Percentiles rank a stretch among this genome's conserved stretches.
Evolutionary conservation across 2,888 invertebrate genomes (phyloP).

Genomic region (Pristionchus mayeri): DNA sequence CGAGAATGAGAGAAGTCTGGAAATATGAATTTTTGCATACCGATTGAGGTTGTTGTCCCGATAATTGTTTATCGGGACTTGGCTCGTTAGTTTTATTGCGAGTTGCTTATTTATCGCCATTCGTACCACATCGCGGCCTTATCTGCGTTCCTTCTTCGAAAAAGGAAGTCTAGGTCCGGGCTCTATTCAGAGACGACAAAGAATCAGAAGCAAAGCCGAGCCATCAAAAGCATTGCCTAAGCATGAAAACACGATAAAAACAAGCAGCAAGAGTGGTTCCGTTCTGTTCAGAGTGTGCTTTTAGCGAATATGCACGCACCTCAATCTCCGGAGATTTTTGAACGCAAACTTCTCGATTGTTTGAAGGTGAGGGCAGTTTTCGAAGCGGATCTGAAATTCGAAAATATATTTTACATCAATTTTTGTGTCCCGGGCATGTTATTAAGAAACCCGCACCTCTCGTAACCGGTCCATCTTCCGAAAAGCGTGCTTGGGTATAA

Average conservation of each 20-base stretch:
- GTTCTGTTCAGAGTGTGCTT: background rate
- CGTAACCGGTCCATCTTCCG: constrained; percentile 41
- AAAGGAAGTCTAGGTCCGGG: background rate
- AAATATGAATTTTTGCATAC: background rate
- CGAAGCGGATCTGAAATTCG: constrained; percentile 45
- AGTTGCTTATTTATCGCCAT: no score
- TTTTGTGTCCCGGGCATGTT: background rate
- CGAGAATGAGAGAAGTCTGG: constrained; percentile 42
- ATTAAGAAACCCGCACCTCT: constrained; percentile 27
- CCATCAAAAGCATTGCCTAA: constrained; percentile 20
- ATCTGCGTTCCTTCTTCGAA: background rate
- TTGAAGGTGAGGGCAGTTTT: constrained; percentile 23
- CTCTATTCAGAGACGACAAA: background rate
- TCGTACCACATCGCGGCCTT: background rate
- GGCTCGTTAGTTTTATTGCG: no score
- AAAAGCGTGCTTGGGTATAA: constrained; percentile 45
- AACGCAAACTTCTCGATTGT: constrained; percentile 51
- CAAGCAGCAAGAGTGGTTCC: background rate
- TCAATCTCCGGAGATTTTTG: constrained; percentile 39
- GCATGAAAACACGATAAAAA: background rate
- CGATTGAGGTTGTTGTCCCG: background rate
- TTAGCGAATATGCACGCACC: background rate
- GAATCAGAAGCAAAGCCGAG: background rate
- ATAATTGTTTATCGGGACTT: no score
- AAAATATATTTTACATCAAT: background rate